Percentiles rank a stretch among this genome's conserved stretches.
These are phyloP conservation scores for Fistularia tabacaria DNA, from an alignment of 2,797 vertebrate genomes.

Conservation along the genomic window DNA sequence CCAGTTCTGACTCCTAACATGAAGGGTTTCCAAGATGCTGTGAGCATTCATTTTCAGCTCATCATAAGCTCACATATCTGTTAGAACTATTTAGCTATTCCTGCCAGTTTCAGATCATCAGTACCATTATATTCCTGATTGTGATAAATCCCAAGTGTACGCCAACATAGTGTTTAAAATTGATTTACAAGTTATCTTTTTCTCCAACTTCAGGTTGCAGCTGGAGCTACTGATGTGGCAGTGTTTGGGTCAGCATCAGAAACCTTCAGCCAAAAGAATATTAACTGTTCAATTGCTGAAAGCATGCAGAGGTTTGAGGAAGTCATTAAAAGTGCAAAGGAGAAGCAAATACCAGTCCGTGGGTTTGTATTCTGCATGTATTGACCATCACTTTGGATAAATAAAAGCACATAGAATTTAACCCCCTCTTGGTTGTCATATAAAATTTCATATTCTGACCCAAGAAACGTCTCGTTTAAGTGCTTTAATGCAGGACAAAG, in stretches of 20 bases:
- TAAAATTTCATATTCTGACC: no score
- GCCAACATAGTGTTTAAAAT: conserved; percentile 6
- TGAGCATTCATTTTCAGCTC: conserved; percentile 68
- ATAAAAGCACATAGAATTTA: no score
- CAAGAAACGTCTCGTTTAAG: no score
- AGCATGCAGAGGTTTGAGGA: conserved; percentile 89
- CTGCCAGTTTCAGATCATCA: background rate
- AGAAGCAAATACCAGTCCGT: conserved; percentile 84
- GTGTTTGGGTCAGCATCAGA: conserved; percentile 95
- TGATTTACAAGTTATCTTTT: conserved; percentile 33
- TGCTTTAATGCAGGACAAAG: no score
- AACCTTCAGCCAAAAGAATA: conserved; percentile 89
- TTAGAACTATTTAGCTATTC: background rate
- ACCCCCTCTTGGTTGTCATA: no score
- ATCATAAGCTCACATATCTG: conserved; percentile 3
- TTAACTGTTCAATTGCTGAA: conserved; percentile 94
- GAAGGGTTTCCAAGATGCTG: conserved; percentile 88
- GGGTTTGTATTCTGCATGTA: conserved; percentile 75
- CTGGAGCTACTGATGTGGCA: conserved; percentile 89
- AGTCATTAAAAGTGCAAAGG: conserved; percentile 80
- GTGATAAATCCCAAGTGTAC: conserved; percentile 9
- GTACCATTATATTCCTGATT: no score
- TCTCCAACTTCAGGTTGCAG: conserved; percentile 79
- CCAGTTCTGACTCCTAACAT: conserved; percentile 93
- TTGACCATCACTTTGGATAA: conserved; percentile 4